These are phyloP conservation scores for Pseudomyrmex sp. DNA, from an alignment of 1,140 invertebrate genomes.

Conservation along the genomic window DNA sequence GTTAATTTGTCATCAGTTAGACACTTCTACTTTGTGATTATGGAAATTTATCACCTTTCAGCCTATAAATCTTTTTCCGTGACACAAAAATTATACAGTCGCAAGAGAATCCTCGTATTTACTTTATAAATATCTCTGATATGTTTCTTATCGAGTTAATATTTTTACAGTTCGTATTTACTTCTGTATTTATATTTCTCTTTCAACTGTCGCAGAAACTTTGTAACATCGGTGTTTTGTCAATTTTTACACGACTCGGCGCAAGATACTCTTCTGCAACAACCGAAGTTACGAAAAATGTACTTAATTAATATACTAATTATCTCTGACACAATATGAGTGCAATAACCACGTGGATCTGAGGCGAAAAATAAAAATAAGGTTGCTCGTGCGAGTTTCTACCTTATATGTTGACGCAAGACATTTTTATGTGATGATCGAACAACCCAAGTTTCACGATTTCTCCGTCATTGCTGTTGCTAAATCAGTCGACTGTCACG, in stretches of 20 bases:
- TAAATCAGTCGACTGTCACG: slow-evolving; percentile 16
- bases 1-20: slow-evolving; percentile 23
- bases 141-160: background rate
- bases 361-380: background rate
- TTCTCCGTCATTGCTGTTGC: background rate
- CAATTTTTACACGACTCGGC: background rate
- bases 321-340: slow-evolving; percentile 3
- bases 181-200: background rate
- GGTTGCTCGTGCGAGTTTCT: slow-evolving; percentile 3
- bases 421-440: slow-evolving; percentile 2
- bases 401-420: slow-evolving; percentile 25
- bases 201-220: background rate
- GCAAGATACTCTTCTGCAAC: background rate
- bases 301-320: background rate
- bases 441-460: background rate
- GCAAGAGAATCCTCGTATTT: background rate
- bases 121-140: background rate
- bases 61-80: background rate
- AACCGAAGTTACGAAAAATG: no score
- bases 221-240: background rate
- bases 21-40: background rate
- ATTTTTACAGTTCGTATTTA: background rate
- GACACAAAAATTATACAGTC: background rate
- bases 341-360: background rate
- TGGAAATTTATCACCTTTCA: background rate